Percentiles rank a stretch among this genome's conserved stretches.
These are phyloP conservation scores for Lepidurus arcticus DNA, from an alignment of 1,140 invertebrate genomes.

Conservation along the genomic window DNA sequence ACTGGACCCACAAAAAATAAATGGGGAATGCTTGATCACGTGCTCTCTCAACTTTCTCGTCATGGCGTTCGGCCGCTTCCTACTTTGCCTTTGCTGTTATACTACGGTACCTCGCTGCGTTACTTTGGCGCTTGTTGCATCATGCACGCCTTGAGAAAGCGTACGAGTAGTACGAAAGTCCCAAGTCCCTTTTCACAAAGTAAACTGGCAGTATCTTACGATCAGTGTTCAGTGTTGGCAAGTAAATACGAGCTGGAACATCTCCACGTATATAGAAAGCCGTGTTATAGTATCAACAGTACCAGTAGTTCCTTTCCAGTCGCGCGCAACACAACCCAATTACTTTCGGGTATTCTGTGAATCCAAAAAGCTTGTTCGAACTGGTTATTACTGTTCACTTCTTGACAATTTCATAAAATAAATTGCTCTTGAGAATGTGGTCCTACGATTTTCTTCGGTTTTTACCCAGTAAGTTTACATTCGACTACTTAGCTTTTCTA, in stretches of 20 bases:
- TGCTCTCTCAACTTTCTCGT: background rate
- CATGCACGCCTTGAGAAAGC: background rate
- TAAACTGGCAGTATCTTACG: background rate
- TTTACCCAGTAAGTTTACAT: background rate
- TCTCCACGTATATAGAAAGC: background rate
- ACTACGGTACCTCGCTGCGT: background rate
- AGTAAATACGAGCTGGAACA: background rate
- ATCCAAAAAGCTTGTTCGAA: background rate
- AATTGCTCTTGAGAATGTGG: background rate
- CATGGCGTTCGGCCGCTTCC: background rate
- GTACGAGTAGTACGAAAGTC: background rate
- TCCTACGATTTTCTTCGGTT: slow-evolving; percentile 8
- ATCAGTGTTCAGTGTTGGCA: background rate
- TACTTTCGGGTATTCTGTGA: background rate
- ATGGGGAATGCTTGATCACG: too few species aligned
- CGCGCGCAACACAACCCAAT: background rate
- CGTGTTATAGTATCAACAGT: background rate
- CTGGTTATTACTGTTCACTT: background rate
- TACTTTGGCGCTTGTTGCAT: slow-evolving; percentile 1
- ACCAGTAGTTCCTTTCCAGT: background rate
- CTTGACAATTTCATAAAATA: background rate
- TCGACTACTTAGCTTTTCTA: background rate
- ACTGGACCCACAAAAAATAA: too few species aligned
- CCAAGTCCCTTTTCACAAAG: background rate
- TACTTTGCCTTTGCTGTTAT: background rate